Evolutionary conservation across 1,140 invertebrate genomes (phyloP).

Genomic region (Anoplolepis gracilipes): DNA sequence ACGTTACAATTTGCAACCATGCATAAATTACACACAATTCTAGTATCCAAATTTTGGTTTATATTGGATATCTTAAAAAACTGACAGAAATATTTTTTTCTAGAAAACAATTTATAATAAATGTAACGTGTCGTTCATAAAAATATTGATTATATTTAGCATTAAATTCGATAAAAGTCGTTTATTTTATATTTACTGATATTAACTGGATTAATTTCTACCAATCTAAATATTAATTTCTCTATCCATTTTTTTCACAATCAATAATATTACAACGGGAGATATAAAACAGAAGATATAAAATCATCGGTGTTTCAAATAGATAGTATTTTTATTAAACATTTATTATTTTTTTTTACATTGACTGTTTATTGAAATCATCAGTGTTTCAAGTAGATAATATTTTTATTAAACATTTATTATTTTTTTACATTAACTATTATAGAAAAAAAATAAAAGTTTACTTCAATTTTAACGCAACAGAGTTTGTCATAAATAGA

Average conservation of each 20-base stretch:
- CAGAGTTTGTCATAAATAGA: no score
- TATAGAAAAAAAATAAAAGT: background rate
- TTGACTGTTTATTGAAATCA: no score
- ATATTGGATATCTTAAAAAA: background rate
- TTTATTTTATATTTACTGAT: constrained; percentile 1
- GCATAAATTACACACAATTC: background rate
- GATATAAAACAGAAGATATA: background rate
- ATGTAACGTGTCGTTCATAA: background rate
- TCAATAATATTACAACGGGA: background rate
- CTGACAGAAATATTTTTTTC: background rate
- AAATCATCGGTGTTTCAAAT: background rate
- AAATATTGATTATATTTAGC: constrained; percentile 9
- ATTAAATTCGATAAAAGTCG: background rate
- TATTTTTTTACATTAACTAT: background rate
- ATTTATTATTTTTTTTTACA: no score
- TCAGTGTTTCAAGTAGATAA: background rate
- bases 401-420: background rate
- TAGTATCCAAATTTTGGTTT: background rate
- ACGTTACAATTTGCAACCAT: background rate
- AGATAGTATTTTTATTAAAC: background rate
- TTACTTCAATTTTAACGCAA: background rate
- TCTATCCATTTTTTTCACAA: background rate
- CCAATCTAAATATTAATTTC: constrained; percentile 2
- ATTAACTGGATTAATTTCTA: background rate
- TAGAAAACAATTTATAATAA: constrained; percentile 16